Evolutionary conservation across 2,888 invertebrate genomes (phyloP), one percentile per base, ranked within the genome.

Genomic region (Trimorus sp.): DNA sequence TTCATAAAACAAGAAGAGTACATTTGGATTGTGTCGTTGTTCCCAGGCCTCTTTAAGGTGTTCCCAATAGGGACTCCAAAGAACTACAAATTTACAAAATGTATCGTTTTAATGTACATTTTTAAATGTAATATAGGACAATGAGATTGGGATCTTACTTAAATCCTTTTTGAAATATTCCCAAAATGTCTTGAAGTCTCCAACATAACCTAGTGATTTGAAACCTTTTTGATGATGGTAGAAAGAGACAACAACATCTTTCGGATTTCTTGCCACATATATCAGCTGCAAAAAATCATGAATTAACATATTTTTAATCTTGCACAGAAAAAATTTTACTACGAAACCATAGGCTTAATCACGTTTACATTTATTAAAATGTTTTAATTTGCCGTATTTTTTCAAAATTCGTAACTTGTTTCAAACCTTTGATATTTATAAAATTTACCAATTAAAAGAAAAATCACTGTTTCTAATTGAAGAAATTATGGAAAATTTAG

Each of bases 1-100:
- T 91, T 97, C 97, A 87, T 97, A 97, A 89, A 95, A 96, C 70
- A 97, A 91, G 86, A 96, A 96, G 0, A 96, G 91, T 76, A 97
- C 92, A 89, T 96, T 96, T 1, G 94, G 92, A 83, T 95, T 92
- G 78, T 95, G 87, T 83, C 94, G 93, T 66, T 93, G 90, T 2
- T 93, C 92, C 95, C 96, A 96, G 0, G 95, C 96, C 92, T 97
- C 96, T 88, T 95, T 94, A 0, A 97, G 89, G 87, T 97, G 97
- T 68, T 95, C 94, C 93, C 96, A 97, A 88, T 94, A 97, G 0
- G 97, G 96, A 58, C 95, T 93, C 94, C 95, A 96, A 42, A 94
- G 93, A 88, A 94, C 96, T 96, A 82, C 49, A 65, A 49, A n/a
- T n/a, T n/a, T n/a, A n/a, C n/a, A n/a, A n/a, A n/a, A n/a, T n/a